A percentile compares a stretch with the other conserved stretches of the same genome.
phyloP scores from a whole-genome alignment of 1,140 invertebrate genomes.

The Helicoverpa zea region DNA sequence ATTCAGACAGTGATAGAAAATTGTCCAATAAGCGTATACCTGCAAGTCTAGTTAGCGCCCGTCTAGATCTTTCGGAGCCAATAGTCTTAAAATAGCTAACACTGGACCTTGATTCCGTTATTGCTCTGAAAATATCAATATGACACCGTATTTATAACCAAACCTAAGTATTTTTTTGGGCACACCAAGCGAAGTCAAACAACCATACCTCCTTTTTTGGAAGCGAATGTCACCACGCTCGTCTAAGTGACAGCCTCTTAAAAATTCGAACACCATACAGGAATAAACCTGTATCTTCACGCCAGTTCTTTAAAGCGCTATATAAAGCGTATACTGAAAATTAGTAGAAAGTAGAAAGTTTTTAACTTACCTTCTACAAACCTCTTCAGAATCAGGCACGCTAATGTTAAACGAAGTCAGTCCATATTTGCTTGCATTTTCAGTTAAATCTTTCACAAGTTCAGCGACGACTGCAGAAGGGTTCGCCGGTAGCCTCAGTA shows the following conservation, averaged over 20 bases:
- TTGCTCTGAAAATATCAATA: constrained; percentile 57
- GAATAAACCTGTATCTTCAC: too few species aligned
- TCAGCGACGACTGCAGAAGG: constrained; percentile 66
- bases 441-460: constrained; percentile 65
- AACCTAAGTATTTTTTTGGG: too few species aligned
- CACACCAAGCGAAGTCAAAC: too few species aligned
- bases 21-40: background rate
- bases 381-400: constrained; percentile 76
- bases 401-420: constrained; percentile 68
- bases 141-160: too few species aligned
- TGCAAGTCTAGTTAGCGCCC: background rate
- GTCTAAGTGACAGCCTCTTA: too few species aligned
- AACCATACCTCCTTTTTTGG: too few species aligned
- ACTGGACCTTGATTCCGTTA: constrained; percentile 59
- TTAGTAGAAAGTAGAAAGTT: background rate
- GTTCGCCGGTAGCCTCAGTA: constrained; percentile 66
- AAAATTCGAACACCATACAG: too few species aligned
- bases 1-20: too few species aligned
- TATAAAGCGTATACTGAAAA: too few species aligned
- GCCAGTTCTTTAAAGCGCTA: too few species aligned
- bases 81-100: background rate
- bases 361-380: constrained; percentile 69
- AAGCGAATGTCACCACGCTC: too few species aligned
- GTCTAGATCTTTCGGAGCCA: background rate
- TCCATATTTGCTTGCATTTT: constrained; percentile 64